Conservation (phyloP, 2,888 invertebrate genomes). For the Temnothorax unifasciatus region DNA sequence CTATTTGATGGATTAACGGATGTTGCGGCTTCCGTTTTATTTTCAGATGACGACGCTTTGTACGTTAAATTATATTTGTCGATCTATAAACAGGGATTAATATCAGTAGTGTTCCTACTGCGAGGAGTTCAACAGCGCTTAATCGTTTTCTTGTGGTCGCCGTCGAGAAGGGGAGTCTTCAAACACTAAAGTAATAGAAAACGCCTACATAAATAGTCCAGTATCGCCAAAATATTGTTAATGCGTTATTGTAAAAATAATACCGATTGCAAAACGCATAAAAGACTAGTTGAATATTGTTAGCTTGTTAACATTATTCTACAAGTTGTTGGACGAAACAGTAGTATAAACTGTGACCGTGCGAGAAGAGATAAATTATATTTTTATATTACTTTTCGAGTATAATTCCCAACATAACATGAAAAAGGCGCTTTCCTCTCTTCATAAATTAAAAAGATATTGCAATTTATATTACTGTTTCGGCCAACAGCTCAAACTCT, state of each 20-base stretch:
- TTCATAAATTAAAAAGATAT: not conserved
- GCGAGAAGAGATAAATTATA: not conserved
- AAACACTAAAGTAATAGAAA: not conserved
- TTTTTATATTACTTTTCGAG: not conserved
- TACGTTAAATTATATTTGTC: not conserved
- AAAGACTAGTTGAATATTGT: constrained; percentile 11
- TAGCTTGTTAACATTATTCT: not conserved
- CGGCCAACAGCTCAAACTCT: not conserved
- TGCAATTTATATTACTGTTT: not conserved
- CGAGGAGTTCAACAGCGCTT: too few species aligned
- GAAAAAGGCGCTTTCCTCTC: not conserved
- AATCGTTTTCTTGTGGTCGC: not conserved
- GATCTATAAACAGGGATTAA: not conserved
- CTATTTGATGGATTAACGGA: not conserved
- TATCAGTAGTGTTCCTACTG: not conserved
- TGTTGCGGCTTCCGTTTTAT: not conserved
- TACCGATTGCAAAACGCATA: not conserved
- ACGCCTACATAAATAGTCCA: not conserved
- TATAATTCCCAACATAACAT: not conserved
- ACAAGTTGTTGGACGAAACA: not conserved
- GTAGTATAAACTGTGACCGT: not conserved
- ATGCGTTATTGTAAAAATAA: constrained; percentile 7
- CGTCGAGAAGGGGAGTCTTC: constrained; percentile 3
- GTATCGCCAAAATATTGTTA: constrained; percentile 29
- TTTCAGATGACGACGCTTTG: not conserved